Base-by-base conservation (phyloP, 1,140 invertebrate species). In the Plutomurus gul region DNA sequence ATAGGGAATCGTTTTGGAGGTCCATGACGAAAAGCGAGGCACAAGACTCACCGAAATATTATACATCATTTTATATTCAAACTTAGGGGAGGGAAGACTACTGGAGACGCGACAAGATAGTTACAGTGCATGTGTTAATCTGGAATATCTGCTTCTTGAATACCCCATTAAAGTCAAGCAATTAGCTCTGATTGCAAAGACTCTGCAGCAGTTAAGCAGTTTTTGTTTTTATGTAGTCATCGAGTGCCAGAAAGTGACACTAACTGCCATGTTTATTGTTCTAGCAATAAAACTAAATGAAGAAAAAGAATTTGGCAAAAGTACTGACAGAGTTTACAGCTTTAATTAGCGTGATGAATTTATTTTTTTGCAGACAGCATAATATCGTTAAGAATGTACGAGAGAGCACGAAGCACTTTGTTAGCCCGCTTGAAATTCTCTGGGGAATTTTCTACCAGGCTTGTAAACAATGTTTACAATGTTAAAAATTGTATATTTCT, bases 221-320 rank as follows among this genome's bases (percentile, higher is more conserved):
- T 65, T 33, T 30, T 33, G 56, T 36, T 65, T 65, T 65, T 65
- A 65, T 65, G 56, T 33, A 65, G 56, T 33, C 30, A 33, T 4
- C n/a, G 13, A 65, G 56, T 65, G 56, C 56, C 56, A 65, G 56
- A 65, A 16, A 33, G 27, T 65, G 56, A 65, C 27, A 65, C 16
- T 65, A 27, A 65, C 56, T 65, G 11, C n/a, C 16, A 13, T 65
- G 56, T 65, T 65, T 65, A 65, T 65, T 65, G 30, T 65, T 16
- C 27, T 27, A 65, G 18, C 18, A 30, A 33, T 30, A 65, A 33
- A 65, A 65, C 56, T 33, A 65, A 65, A 33, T 65, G 13, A 3
- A 65, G 30, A 30, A 65, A 65, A 60, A 65, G 4, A 18, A 33
- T 30, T 65, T 65, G 56, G 56, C 56, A 30, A 16, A 65, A 16